Conservation (phyloP, 2,113 vertebrate genomes). For the Gobio gobio region DNA sequence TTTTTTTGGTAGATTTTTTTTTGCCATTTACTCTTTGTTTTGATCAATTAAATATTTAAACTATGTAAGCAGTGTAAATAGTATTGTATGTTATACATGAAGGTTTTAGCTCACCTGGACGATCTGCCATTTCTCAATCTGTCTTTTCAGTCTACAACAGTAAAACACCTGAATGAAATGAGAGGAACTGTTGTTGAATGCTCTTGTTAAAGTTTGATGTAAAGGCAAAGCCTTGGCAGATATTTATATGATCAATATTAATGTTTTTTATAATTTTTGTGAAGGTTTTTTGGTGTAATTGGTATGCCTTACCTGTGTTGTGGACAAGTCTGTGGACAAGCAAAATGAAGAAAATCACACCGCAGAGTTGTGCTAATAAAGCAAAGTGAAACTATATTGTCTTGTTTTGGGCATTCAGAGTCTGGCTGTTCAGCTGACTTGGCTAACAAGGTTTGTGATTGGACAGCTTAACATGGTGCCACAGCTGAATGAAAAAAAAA, state of each 20-base stretch:
- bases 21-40: too few species aligned
- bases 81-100: too few species aligned
- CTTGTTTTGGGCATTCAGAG: background rate
- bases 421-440: background rate
- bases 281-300: too few species aligned
- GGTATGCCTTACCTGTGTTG: background rate
- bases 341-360: background rate
- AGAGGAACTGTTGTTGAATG: background rate
- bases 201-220: background rate
- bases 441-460: background rate
- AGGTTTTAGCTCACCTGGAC: background rate
- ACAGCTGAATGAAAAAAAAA: background rate
- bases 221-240: too few species aligned
- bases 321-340: too few species aligned
- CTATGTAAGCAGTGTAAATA: too few species aligned
- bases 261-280: background rate
- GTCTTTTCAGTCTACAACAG: background rate
- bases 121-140: background rate
- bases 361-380: background rate
- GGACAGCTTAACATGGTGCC: background rate
- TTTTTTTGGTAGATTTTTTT: too few species aligned
- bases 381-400: background rate
- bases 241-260: background rate
- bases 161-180: background rate
- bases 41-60: too few species aligned